Percentiles rank a stretch among this genome's conserved stretches.
Evolutionary conservation across 2,888 invertebrate species (phyloP).

Genomic region (Phymatocera aterrima): DNA sequence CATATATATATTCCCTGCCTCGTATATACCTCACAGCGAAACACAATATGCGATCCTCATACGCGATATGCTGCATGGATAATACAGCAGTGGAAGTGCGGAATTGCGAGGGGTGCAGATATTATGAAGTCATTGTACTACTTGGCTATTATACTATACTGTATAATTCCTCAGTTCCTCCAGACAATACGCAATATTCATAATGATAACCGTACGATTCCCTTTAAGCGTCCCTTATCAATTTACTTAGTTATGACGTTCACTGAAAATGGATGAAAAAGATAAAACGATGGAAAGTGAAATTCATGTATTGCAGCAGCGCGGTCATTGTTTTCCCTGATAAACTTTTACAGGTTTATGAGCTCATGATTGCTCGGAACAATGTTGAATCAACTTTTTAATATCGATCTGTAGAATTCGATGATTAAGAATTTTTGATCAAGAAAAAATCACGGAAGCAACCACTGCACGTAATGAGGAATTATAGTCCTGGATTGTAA

Average conservation of each 20-base stretch:
- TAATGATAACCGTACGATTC: neutral
- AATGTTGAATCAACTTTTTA: no score
- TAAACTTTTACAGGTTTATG: no score
- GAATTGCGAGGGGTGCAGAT: neutral
- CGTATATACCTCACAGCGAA: neutral
- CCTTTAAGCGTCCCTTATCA: neutral
- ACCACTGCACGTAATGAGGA: no score
- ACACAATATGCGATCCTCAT: conserved; percentile 26
- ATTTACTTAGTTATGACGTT: neutral
- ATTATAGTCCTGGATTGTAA: no score
- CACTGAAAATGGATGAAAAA: neutral
- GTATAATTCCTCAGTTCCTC: neutral
- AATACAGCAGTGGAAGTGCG: neutral
- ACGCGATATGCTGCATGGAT: neutral
- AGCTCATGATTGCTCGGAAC: no score
- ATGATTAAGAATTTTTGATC: no score
- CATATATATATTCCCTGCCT: neutral
- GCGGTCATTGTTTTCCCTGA: no score
- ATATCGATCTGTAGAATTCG: no score
- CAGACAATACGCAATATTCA: neutral
- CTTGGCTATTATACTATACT: no score
- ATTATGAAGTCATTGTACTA: neutral
- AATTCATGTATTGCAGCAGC: no score
- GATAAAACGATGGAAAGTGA: no score
- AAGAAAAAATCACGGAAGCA: no score